Evolutionary conservation across 2,888 invertebrate genomes (phyloP).

Genomic region (Mythimna impura): DNA sequence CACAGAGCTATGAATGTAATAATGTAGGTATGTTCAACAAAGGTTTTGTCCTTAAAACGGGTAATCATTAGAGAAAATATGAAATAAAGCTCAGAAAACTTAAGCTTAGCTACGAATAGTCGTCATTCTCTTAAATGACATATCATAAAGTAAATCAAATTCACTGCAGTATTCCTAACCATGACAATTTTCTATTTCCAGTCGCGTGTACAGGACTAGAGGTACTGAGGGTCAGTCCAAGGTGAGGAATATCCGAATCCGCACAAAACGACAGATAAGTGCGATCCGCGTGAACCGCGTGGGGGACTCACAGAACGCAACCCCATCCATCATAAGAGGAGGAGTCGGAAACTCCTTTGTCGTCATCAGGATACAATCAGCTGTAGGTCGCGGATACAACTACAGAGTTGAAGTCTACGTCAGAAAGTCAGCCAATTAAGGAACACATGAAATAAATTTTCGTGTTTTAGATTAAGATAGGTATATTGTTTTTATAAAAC

Average conservation of each 20-base stretch:
- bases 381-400: slow-evolving; percentile 16
- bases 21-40: too few relatives aligned
- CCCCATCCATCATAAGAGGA: background rate
- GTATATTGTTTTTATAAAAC: too few relatives aligned
- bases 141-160: background rate
- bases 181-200: background rate
- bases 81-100: background rate
- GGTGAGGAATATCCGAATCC: background rate
- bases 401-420: slow-evolving; percentile 7
- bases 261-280: background rate
- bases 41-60: background rate
- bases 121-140: background rate
- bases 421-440: background rate
- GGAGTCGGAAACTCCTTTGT: slow-evolving; percentile 9
- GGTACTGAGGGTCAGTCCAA: background rate
- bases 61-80: background rate
- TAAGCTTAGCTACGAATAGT: background rate
- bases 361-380: slow-evolving; percentile 22
- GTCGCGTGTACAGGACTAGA: background rate
- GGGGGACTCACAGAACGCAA: slow-evolving; percentile 6
- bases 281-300: background rate
- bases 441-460: too few relatives aligned
- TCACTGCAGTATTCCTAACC: background rate
- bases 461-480: too few relatives aligned
- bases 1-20: background rate